These are phyloP conservation scores for Mionectes macconnelli DNA, from an alignment of 2,113 vertebrate species.

Conservation along the genomic window DNA sequence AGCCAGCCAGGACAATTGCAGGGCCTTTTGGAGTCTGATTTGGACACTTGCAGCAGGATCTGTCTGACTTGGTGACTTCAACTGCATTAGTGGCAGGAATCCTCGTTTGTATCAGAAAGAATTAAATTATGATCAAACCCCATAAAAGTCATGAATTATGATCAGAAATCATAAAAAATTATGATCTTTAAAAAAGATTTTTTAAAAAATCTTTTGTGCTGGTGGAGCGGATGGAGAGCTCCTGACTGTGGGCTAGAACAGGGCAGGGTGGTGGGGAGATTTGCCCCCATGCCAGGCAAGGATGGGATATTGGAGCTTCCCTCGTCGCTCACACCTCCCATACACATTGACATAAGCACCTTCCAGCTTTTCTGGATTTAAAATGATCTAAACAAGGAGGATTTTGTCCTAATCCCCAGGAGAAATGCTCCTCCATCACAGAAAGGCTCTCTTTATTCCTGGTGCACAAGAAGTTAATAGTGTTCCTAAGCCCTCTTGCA, in stretches of 20 bases:
- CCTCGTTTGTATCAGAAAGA: background rate
- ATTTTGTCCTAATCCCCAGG: background rate
- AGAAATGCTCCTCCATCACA: background rate
- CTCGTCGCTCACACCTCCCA: background rate
- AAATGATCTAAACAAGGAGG: background rate
- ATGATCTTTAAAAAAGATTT: too few relatives aligned
- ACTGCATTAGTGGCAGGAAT: background rate
- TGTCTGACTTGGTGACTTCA: background rate
- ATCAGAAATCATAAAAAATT: too few relatives aligned
- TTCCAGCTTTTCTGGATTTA: background rate
- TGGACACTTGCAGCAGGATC: background rate
- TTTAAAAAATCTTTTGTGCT: background rate
- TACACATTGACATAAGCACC: background rate
- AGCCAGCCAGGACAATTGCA: background rate
- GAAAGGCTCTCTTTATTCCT: background rate
- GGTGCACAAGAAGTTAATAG: background rate
- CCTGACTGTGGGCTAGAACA: background rate
- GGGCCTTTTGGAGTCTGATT: background rate
- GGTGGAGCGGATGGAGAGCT: background rate
- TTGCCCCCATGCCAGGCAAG: background rate
- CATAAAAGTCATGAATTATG: too few relatives aligned
- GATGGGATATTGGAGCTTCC: background rate
- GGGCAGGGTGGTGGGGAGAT: background rate
- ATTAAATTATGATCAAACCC: background rate
- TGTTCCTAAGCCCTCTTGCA: slow-evolving; percentile 6